Percentiles rank a stretch among this genome's conserved stretches.
phyloP scores from a whole-genome alignment of 1,140 invertebrate genomes.

The Cotesia vestalis region DNA sequence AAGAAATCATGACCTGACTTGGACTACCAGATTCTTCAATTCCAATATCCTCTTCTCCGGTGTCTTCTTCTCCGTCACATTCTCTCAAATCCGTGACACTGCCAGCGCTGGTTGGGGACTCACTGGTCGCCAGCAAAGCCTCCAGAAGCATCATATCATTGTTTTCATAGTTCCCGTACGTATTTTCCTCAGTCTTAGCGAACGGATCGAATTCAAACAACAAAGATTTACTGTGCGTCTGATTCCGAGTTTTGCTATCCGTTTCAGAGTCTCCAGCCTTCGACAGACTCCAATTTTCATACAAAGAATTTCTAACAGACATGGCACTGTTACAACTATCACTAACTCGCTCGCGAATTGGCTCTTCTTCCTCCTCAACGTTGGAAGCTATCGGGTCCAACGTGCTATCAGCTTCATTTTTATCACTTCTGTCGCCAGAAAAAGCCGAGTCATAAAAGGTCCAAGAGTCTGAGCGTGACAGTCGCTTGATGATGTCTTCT shows the following conservation, averaged over 20 bases:
- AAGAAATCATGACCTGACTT: conserved; percentile 20
- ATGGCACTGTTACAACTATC: conserved; percentile 48
- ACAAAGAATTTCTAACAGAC: conserved; percentile 57
- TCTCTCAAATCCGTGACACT: conserved; percentile 51
- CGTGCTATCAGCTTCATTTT: conserved; percentile 42
- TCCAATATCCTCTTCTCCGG: conserved; percentile 51
- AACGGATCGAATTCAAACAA: conserved; percentile 58
- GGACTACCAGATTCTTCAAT: conserved; percentile 51
- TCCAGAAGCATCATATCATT: conserved; percentile 56
- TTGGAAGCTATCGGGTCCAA: conserved; percentile 50
- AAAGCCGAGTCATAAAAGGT: conserved; percentile 65
- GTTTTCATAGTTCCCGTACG: conserved; percentile 54
- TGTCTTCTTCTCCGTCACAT: conserved; percentile 42
- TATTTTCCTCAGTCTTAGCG: conserved; percentile 42
- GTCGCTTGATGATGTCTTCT: conserved; percentile 38
- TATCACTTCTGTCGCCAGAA: conserved; percentile 37
- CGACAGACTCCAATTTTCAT: conserved; percentile 53
- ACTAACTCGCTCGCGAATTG: conserved; percentile 42
- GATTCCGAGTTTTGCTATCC: conserved; percentile 26
- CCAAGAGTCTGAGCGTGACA: conserved; percentile 68
- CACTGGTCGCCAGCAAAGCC: conserved; percentile 50
- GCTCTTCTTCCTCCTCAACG: conserved; percentile 50
- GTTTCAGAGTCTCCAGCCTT: conserved; percentile 30
- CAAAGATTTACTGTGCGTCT: conserved; percentile 47
- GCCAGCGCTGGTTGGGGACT: conserved; percentile 50